Evolutionary conservation across 2,888 invertebrate species (phyloP), one percentile per base, ranked within the genome.

Genomic region (Nomada lathburiana): DNA sequence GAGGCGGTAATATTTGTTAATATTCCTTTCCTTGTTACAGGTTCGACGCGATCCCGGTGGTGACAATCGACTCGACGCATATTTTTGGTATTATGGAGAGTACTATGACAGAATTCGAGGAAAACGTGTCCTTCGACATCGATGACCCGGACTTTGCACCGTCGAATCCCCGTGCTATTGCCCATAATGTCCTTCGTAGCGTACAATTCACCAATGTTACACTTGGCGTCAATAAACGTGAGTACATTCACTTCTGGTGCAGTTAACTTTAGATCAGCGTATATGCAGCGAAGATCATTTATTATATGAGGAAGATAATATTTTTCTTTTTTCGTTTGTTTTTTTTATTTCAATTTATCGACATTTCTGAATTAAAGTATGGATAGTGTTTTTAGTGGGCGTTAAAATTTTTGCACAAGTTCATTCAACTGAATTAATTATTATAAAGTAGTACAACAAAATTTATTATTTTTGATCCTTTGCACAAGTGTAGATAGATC

Each of bases 71-170:
- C 52, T 52, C 29, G 9, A 16, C 9, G 5, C 47, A 42, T 5
- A 20, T 53, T 59, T 63, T 55, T 42, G 16, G 53, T 20, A 82
- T 50, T 71, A 89, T 89, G 83, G 90, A 90, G 82, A 89, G 89
- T 70, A 86, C 85, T 44, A 81, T 93, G 81, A 93, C 93, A 72
- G 93, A 93, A 84, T 93, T 93, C 82, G 93, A 93, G 77, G 93
- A 93, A 88, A 93, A 86, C 84, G 89, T 93, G 75, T 91, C 89
- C 75, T 93, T 93, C 86, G 93, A 93, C 83, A 86, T 90, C 75
- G 93, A 93, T 73, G 93, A 93, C 88, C 93, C 93, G 69, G 93
- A 93, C 84, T 93, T 93, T 86, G 90, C 92, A 23, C 91, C 92
- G 62, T 68, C 84, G 62, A 74, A 68, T 83, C 85, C 80, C 57